Base-by-base conservation (phyloP, 1,140 invertebrate genomes). In the Nebria ingens region DNA sequence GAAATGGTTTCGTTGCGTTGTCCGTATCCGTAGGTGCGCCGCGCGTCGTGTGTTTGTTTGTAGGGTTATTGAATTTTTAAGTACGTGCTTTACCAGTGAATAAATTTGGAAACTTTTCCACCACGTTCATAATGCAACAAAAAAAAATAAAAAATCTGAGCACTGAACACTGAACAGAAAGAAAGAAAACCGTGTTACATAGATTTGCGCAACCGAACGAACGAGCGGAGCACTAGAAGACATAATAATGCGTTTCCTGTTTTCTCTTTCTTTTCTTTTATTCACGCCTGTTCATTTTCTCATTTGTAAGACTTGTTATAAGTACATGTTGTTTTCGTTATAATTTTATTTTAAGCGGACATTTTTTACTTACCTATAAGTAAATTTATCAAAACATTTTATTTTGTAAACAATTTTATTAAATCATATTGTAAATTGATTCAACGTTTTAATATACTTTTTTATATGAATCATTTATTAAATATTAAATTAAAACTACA, bases 51-150 rank as follows among this genome's bases (percentile, higher is more conserved):
- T 45, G 40, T 45, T 45, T 45, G 40, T 45, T 45, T 45, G 9
- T 45, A 45, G 40, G 40, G 40, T 45, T 45, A 45, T 45, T 45
- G 40, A 45, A 45, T 45, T 45, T 45, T 45, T 45, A 45, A 45
- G 40, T 45, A 45, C 40, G 40, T 45, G 40, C 40, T 45, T 45
- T 45, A 45, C 40, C 9, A 45, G 40, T 45, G 40, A 45, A 45
- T 45, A 45, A 45, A 45, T 45, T 45, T 45, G 17, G 17, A 45
- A 45, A 3, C 17, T 45, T 45, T n/a, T 9, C 25, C 25, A 17
- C 25, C 25, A 45, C 40, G 17, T 45, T 45, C 40, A 17, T 6
- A 45, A 45, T 45, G 40, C 40, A 45, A 45, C 40, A 17, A 45
- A 3, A 45, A n/a, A n/a, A n/a, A 9, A 45, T 4, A 45, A 17